Evolutionary conservation across 2,113 vertebrate species (phyloP), one percentile per base, ranked within the genome.

Genomic region (Strigops habroptila): DNA sequence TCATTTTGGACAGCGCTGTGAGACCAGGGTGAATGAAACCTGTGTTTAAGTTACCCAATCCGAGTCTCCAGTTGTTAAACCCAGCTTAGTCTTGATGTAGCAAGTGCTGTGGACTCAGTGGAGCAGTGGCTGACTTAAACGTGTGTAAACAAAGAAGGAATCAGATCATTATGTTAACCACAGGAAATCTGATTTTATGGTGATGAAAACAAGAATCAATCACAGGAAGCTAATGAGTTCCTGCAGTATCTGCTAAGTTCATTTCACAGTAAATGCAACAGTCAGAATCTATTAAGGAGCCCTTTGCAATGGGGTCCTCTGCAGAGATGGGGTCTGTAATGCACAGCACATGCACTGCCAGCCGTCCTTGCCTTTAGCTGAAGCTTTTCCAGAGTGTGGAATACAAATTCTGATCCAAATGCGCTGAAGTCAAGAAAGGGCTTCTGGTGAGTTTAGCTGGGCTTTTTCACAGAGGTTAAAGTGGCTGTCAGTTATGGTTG

Each of bases 161-260:
- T 81, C 1, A 2, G 18, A 67, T 94, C 68, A 48, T 88, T 70
- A 43, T 33, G 41, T 70, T 93, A 95, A 78, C 73, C 60, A 31
- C 62, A 33, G 95, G 88, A 92, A 93, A 64, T 84, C 69, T 86
- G 77, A 48, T 94, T 90, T 92, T 88, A 53, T 84, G 79, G 71
- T 93, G 82, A 82, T 91, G 62, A 76, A 93, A 95, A 79, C 69
- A 95, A 68, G 82, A 88, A 81, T 95, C 85, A 90, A 13, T 86
- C 62, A 19, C 69, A 71, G 90, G 73, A 68, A 64, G 90, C 35
- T 86, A 88, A 93, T 91, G 83, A 94, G 88, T 93, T 90, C 78
- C 82, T 77, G 44, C 59, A 51, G 31, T 84, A 68, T 88, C 86
- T 92, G 43, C 57, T 41, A 0, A 41, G 57, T 81, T 88, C 44